Percentiles rank a stretch among this genome's conserved stretches.
Conservation (phyloP, 2,888 invertebrate genomes). For the Orthosia gracilis region DNA sequence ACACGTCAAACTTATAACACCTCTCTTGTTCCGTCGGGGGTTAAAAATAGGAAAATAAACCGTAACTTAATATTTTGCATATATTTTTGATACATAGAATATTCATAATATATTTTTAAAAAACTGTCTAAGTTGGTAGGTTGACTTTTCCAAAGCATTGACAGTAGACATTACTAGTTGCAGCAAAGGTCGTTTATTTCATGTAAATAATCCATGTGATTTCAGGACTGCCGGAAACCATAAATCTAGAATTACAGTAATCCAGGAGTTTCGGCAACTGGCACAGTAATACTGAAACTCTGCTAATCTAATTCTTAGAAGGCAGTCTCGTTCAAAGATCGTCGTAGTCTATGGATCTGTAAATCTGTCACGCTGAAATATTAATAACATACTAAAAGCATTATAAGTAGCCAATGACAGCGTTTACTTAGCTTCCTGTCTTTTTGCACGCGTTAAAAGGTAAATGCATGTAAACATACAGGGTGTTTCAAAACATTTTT, state of each 20-base stretch:
- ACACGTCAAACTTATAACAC: no score
- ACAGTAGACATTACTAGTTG: neutral
- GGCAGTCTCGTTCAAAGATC: slow-evolving; percentile 36
- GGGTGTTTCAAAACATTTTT: neutral
- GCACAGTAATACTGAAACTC: slow-evolving; percentile 21
- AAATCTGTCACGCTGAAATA: slow-evolving; percentile 42
- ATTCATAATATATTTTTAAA: neutral
- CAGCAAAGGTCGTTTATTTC: slow-evolving; percentile 22
- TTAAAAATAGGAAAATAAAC: neutral
- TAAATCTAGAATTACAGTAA: slow-evolving; percentile 44
- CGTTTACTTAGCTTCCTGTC: slow-evolving; percentile 30
- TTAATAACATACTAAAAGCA: slow-evolving; percentile 48
- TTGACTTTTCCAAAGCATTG: neutral
- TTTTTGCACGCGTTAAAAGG: slow-evolving; percentile 25
- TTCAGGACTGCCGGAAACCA: slow-evolving; percentile 47
- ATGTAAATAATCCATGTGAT: slow-evolving; percentile 42
- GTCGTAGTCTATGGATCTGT: slow-evolving; percentile 33
- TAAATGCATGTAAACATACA: slow-evolving; percentile 17
- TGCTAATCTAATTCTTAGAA: slow-evolving; percentile 45
- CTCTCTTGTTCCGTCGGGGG: no score
- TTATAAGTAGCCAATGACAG: slow-evolving; percentile 38
- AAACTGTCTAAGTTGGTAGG: neutral
- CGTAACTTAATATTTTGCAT: neutral
- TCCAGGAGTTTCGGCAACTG: slow-evolving; percentile 29
- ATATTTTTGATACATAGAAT: neutral